Conservation (phyloP, 2,797 vertebrate species). For the Takifugu ocellatus region DNA sequence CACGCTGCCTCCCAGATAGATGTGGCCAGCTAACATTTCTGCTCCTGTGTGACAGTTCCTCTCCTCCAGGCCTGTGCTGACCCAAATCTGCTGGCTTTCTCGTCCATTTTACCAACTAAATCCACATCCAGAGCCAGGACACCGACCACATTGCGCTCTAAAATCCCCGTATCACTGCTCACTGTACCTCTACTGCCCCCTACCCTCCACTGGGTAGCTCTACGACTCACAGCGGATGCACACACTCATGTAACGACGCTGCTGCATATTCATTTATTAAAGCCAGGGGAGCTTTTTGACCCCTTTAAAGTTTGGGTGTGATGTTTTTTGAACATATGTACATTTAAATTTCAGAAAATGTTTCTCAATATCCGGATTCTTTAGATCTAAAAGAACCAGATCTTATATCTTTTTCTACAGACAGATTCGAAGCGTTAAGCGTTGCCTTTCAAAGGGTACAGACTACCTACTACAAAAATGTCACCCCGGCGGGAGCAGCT, state of each 20-base stretch:
- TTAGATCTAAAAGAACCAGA: too few relatives aligned
- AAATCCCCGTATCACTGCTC: conserved; percentile 16
- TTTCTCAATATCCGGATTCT: too few relatives aligned
- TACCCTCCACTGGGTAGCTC: conserved; percentile 25
- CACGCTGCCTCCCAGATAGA: conserved; percentile 56
- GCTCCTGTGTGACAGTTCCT: conserved; percentile 54
- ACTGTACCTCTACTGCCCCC: conserved; percentile 60
- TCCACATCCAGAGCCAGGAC: conserved; percentile 20
- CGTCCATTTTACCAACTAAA: conserved; percentile 27
- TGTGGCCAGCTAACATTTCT: conserved; percentile 40
- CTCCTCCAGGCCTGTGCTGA: conserved; percentile 62
- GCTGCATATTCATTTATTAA: not conserved
- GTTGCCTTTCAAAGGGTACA: too few relatives aligned
- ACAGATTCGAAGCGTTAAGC: too few relatives aligned
- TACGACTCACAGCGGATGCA: conserved; percentile 2
- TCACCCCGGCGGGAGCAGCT: not conserved
- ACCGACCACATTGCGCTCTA: conserved; percentile 7
- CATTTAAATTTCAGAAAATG: too few relatives aligned
- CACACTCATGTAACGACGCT: not conserved
- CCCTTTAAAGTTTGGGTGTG: too few relatives aligned
- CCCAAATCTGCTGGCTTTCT: conserved; percentile 55
- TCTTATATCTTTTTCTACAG: too few relatives aligned
- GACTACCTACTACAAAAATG: too few relatives aligned
- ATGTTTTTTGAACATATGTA: too few relatives aligned
- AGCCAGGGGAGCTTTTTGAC: too few relatives aligned